Evolutionary conservation across 2,797 vertebrate species (phyloP).

Genomic region (Bryconaethiops microstoma): DNA sequence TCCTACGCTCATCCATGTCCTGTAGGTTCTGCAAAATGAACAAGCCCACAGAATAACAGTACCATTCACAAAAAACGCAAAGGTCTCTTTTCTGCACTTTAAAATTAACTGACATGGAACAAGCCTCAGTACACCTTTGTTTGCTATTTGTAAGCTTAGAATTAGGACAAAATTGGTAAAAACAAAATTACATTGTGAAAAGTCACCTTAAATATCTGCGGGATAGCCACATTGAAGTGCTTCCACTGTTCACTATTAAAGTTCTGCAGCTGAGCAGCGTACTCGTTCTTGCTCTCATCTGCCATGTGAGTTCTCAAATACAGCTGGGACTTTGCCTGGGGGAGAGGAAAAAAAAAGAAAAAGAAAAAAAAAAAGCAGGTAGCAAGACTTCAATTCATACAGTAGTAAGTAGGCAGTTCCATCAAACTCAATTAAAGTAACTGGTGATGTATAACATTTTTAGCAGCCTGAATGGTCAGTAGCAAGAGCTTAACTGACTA

Average conservation of each 20-base stretch:
- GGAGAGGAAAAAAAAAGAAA: background rate
- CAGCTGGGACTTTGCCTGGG: conserved; percentile 92
- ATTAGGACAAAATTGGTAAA: background rate
- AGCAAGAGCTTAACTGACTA: background rate
- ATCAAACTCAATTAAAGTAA: background rate
- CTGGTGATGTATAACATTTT: background rate
- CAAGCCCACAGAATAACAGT: background rate
- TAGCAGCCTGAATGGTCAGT: background rate
- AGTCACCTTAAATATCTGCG: conserved; percentile 97
- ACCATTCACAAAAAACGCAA: background rate
- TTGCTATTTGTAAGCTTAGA: background rate
- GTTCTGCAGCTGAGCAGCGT: conserved; percentile 95
- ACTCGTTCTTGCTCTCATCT: conserved; percentile 98
- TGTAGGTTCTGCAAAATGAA: conserved; percentile 86
- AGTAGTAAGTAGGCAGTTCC: background rate
- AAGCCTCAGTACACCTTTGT: background rate
- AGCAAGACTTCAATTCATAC: background rate
- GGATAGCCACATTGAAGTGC: conserved; percentile 94
- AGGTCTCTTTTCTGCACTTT: background rate
- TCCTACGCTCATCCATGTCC: conserved; percentile 96
- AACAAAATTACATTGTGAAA: background rate
- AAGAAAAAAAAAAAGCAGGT: no score
- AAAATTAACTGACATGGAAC: background rate
- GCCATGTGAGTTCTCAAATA: conserved; percentile 94
- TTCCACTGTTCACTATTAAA: conserved; percentile 97